Percentiles rank a stretch among this genome's conserved stretches.
Evolutionary conservation across 2,888 invertebrate species (phyloP).

Genomic region (Brenthis daphne): DNA sequence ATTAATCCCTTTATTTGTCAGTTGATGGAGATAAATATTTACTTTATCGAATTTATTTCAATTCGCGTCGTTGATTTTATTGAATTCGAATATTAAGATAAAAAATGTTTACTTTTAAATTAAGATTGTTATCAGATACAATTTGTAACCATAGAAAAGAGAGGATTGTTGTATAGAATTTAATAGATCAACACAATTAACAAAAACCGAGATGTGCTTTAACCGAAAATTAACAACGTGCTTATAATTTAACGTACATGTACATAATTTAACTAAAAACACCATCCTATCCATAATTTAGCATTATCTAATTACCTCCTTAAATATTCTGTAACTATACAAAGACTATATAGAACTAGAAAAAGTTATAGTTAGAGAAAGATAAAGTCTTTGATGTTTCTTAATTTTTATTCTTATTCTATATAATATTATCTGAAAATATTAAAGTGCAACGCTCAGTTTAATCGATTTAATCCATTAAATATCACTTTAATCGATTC

Average conservation of each 20-base stretch:
- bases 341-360: not conserved
- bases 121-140: too few species aligned
- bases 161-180: not conserved
- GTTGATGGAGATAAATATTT: slow-evolving; percentile 20
- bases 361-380: not conserved
- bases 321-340: too few species aligned
- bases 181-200: not conserved
- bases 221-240: too few species aligned
- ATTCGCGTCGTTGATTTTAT: slow-evolving; percentile 2
- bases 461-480: too few species aligned
- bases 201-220: too few species aligned
- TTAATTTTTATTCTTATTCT: not conserved
- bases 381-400: not conserved
- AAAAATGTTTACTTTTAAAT: too few species aligned
- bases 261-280: too few species aligned
- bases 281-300: too few species aligned
- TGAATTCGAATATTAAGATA: slow-evolving; percentile 5
- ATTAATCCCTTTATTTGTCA: slow-evolving; percentile 23
- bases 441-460: not conserved
- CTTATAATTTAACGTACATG: too few species aligned
- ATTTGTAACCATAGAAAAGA: too few species aligned
- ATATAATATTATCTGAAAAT: not conserved
- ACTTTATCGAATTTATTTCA: slow-evolving; percentile 17
- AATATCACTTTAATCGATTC: too few species aligned
- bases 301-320: too few species aligned